These are phyloP conservation scores for Lithodes maja DNA, from an alignment of 2,888 invertebrate genomes.

Conservation along the genomic window DNA sequence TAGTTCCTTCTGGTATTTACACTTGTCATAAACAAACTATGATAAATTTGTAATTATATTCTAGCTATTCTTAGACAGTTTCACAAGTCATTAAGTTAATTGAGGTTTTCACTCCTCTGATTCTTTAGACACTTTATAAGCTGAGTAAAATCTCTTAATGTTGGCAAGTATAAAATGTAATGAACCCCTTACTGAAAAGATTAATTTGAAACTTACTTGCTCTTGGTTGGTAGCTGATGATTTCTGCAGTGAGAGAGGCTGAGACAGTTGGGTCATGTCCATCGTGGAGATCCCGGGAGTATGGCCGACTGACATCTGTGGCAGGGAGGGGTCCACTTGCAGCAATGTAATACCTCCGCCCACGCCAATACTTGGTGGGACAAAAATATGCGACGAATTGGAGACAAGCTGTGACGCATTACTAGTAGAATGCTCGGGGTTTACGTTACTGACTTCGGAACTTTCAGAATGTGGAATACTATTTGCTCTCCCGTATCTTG, in stretches of 20 bases:
- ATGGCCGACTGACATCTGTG: conserved; percentile 32
- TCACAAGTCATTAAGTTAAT: no score
- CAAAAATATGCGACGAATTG: conserved; percentile 41
- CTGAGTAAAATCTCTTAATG: no score
- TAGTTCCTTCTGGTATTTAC: no score
- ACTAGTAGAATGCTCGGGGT: conserved; percentile 20
- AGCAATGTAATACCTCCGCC: conserved; percentile 55
- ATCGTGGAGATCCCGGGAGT: conserved; percentile 46
- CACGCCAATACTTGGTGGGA: conserved; percentile 50
- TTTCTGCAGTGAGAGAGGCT: conserved; percentile 57
- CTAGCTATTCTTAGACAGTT: no score
- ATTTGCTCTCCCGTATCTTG: conserved; percentile 43
- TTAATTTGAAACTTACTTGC: conserved; percentile 31
- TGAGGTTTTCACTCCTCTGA: no score
- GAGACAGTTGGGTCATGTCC: conserved; percentile 49
- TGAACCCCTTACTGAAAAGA: neutral
- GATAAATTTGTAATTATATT: no score
- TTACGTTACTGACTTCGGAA: conserved; percentile 30
- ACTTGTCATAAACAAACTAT: no score
- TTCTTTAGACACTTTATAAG: no score
- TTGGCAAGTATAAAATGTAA: no score
- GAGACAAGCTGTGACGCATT: conserved; percentile 42
- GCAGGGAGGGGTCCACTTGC: conserved; percentile 45
- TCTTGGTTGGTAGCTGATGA: conserved; percentile 31
- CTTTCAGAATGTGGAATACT: conserved; percentile 24